Evolutionary conservation across 1,140 invertebrate species (phyloP).

Genomic region (Stegodyphus dumicola): DNA sequence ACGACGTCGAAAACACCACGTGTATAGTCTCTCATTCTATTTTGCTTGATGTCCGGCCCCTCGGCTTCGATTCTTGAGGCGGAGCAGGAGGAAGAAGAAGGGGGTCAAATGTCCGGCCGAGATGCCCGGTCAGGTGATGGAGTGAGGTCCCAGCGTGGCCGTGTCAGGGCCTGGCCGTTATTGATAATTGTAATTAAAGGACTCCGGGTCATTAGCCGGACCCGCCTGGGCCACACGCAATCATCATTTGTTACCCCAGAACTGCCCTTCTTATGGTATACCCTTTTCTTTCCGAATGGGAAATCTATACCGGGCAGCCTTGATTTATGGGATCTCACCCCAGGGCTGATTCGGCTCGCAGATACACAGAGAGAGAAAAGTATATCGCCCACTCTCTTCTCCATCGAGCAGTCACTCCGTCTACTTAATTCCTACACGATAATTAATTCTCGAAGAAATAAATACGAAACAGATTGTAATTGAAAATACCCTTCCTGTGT

Average conservation of each 20-base stretch:
- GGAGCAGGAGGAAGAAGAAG: background rate
- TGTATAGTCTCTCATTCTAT: background rate
- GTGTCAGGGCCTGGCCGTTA: constrained; percentile 57
- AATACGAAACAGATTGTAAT: too few relatives aligned
- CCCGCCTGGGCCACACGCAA: constrained; percentile 43
- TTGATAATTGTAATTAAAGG: constrained; percentile 62
- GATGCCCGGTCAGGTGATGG: constrained; percentile 55
- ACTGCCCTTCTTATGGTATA: constrained; percentile 36
- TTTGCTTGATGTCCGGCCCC: constrained; percentile 23
- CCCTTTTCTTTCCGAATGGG: constrained; percentile 42
- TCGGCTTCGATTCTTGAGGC: constrained; percentile 13
- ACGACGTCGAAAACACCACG: background rate
- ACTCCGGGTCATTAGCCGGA: constrained; percentile 58
- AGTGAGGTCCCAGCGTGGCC: constrained; percentile 56
- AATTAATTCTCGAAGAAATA: too few relatives aligned
- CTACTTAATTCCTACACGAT: too few relatives aligned
- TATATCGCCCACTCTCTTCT: too few relatives aligned
- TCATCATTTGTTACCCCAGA: constrained; percentile 60
- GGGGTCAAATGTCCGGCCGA: constrained; percentile 38
- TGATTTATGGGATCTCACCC: constrained; percentile 20
- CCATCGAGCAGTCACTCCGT: too few relatives aligned
- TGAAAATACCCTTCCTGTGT: too few relatives aligned
- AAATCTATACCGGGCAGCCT: constrained; percentile 42
- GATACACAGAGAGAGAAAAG: background rate
- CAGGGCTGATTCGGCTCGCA: constrained; percentile 11